These are phyloP conservation scores for Mycalesis mineus DNA, from an alignment of 2,888 invertebrate genomes.

Conservation along the genomic window DNA sequence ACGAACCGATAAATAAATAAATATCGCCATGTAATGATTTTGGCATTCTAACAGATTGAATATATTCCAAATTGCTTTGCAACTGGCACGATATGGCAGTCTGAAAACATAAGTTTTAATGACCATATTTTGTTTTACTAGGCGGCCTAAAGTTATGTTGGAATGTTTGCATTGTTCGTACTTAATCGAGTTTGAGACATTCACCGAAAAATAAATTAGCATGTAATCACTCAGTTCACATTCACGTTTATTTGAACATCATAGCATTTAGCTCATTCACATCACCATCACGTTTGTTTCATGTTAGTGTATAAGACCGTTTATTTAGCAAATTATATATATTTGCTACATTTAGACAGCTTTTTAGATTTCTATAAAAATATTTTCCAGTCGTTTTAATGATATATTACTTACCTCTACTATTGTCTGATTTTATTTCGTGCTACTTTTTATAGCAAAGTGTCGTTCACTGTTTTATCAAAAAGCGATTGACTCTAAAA, in stretches of 20 bases:
- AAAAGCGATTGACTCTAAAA: too few species aligned
- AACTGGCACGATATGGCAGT: too few species aligned
- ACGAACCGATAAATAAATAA: too few species aligned
- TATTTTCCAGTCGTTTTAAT: not conserved
- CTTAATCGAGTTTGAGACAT: not conserved
- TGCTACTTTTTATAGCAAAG: too few species aligned
- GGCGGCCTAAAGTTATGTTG: constrained; percentile 2
- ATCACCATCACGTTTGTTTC: not conserved
- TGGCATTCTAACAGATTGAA: too few species aligned
- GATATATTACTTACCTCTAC: too few species aligned
- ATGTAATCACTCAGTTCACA: constrained; percentile 13
- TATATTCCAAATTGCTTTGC: too few species aligned
- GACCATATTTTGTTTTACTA: not conserved
- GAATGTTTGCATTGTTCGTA: constrained; percentile 17
- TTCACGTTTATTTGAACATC: not conserved
- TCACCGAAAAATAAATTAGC: constrained; percentile 6
- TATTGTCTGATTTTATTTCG: too few species aligned
- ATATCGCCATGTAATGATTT: too few species aligned
- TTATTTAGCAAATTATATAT: not conserved
- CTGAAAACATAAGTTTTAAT: not conserved
- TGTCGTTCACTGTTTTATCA: too few species aligned
- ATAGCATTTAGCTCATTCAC: not conserved
- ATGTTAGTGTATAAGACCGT: not conserved
- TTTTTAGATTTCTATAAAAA: not conserved
- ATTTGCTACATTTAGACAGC: not conserved